Evolutionary conservation across 2,888 invertebrate genomes (phyloP).

Genomic region (Brachylomia viminalis): DNA sequence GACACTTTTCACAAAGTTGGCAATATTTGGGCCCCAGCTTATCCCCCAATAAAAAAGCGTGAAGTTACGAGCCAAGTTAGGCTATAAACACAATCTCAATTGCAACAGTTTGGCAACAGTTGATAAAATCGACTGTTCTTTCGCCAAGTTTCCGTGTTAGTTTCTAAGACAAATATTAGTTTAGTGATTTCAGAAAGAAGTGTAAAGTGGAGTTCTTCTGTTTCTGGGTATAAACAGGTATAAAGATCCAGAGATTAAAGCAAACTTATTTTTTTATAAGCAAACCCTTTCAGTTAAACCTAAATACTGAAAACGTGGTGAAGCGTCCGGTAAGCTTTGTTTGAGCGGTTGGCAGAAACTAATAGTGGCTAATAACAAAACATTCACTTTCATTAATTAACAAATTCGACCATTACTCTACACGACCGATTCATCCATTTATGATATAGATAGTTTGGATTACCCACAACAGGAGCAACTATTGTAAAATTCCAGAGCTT

Average conservation of each 20-base stretch:
- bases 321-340: background rate
- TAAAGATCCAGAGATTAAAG: background rate
- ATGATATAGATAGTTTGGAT: conserved; percentile 12
- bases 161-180: conserved; percentile 51
- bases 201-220: conserved; percentile 35
- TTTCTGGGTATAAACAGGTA: conserved; percentile 10
- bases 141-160: conserved; percentile 54
- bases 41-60: conserved; percentile 50
- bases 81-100: conserved; percentile 65
- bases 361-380: conserved; percentile 2
- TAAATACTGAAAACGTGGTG: background rate
- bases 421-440: conserved; percentile 3
- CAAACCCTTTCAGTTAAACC: background rate
- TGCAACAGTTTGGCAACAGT: conserved; percentile 65
- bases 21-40: conserved; percentile 46
- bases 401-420: background rate
- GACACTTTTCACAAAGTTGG: conserved; percentile 45
- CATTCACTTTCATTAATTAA: conserved; percentile 10
- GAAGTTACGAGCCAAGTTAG: conserved; percentile 60
- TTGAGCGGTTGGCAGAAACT: background rate
- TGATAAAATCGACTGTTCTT: conserved; percentile 64
- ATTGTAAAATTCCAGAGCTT: conserved; percentile 32
- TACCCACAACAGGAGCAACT: conserved; percentile 17
- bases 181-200: conserved; percentile 34
- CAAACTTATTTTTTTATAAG: background rate